phyloP scores from a whole-genome alignment of 2,113 vertebrate species.

The Corythoichthys haematopterus region DNA sequence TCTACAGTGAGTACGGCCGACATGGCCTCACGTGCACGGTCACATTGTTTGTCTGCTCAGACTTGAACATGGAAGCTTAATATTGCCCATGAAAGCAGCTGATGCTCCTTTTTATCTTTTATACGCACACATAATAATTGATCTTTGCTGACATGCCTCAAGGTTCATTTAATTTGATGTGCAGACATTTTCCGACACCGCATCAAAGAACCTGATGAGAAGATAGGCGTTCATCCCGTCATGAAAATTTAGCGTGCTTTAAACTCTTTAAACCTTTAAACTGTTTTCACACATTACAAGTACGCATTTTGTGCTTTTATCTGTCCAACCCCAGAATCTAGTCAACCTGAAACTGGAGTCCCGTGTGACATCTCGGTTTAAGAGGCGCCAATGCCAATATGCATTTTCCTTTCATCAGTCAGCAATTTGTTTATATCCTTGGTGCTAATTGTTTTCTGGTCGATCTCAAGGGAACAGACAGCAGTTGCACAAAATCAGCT shows the following conservation, averaged over 20 bases:
- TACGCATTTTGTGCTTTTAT: background rate
- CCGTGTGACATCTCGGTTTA: background rate
- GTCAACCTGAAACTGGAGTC: background rate
- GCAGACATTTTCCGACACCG: conserved; percentile 29
- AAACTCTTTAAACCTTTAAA: background rate
- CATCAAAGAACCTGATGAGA: background rate
- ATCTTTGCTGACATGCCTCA: conserved; percentile 40
- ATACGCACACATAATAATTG: conserved; percentile 20
- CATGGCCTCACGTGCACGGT: conserved; percentile 54
- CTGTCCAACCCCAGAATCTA: background rate
- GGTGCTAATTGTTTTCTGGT: conserved; percentile 45
- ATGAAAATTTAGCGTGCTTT: background rate
- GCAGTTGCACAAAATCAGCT: conserved; percentile 14
- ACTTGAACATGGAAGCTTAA: conserved; percentile 4
- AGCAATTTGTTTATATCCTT: conserved; percentile 30
- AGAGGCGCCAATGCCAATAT: conserved; percentile 35
- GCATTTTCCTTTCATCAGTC: conserved; percentile 36
- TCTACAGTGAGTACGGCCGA: conserved; percentile 65
- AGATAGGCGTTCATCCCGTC: background rate
- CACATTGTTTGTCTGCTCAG: background rate
- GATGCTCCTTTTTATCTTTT: conserved; percentile 19
- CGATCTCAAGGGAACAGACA: conserved; percentile 24
- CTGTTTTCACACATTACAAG: background rate
- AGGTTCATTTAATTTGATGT: conserved; percentile 29
- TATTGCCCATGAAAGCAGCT: background rate